A percentile compares a stretch with the other conserved stretches of the same genome.
These are phyloP conservation scores for Ceyx margarethae DNA, from an alignment of 2,113 vertebrate species.

Conservation along the genomic window DNA sequence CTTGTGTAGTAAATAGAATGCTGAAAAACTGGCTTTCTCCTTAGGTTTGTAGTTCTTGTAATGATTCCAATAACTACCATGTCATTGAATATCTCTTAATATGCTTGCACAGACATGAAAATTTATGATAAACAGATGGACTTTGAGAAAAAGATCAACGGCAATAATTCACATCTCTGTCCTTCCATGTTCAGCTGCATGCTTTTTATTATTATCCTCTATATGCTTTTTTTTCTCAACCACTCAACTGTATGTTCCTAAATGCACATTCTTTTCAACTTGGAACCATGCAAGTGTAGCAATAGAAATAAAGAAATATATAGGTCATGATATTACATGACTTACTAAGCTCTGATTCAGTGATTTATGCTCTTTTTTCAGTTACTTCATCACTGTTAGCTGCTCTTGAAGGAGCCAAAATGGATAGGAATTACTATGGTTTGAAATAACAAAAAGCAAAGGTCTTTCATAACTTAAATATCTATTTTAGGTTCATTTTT, in stretches of 20 bases:
- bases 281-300: not conserved
- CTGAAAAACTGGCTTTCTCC: constrained; percentile 38
- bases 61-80: constrained; percentile 65
- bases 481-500: not conserved
- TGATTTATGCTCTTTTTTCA: not conserved
- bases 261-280: not conserved
- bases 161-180: constrained; percentile 75
- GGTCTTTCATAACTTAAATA: not conserved
- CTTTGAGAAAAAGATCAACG: constrained; percentile 78
- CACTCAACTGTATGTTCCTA: not conserved
- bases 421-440: not conserved
- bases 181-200: not conserved
- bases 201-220: not conserved
- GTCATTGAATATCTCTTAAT: constrained; percentile 69
- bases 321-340: not conserved
- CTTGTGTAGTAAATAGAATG: constrained; percentile 22
- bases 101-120: constrained; percentile 67
- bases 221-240: not conserved
- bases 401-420: constrained; percentile 3
- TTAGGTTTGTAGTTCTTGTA: constrained; percentile 40
- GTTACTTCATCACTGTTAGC: not conserved
- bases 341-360: not conserved
- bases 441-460: constrained; percentile 10
- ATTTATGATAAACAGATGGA: constrained; percentile 69
- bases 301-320: constrained; percentile 4